These are phyloP conservation scores for Myotis planiceps DNA, from an alignment of 2,797 vertebrate genomes.

Conservation along the genomic window DNA sequence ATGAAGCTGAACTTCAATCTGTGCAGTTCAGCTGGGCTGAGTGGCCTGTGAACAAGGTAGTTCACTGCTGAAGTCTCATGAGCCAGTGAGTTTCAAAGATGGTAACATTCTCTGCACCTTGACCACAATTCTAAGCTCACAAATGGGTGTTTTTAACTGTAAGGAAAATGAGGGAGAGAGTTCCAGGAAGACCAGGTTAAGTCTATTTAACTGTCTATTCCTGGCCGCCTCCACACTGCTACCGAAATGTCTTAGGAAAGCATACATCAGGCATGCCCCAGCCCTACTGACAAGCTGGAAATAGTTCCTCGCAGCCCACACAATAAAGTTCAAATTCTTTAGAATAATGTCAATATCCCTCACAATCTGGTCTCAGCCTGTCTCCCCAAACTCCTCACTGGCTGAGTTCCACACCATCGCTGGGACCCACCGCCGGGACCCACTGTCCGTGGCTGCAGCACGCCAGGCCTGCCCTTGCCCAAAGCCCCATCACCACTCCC, in stretches of 20 bases:
- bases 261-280: not conserved
- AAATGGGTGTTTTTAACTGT: not conserved
- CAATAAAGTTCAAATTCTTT: not conserved
- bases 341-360: not conserved
- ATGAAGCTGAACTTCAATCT: not conserved
- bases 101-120: not conserved
- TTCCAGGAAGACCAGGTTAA: constrained; percentile 30
- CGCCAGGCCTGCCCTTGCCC: not conserved
- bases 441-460: not conserved
- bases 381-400: not conserved
- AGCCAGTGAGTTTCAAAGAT: constrained; percentile 24
- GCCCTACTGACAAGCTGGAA: not conserved
- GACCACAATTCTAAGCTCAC: not conserved
- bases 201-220: constrained; percentile 19
- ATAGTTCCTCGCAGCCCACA: not conserved
- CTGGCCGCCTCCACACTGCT: not conserved
- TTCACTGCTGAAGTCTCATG: not conserved
- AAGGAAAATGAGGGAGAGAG: not conserved
- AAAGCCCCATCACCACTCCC: accelerated
- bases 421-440: not conserved
- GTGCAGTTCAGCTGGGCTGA: not conserved
- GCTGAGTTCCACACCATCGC: not conserved
- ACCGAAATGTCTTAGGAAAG: not conserved
- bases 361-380: not conserved
- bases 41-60: not conserved